Percentiles rank a stretch among this genome's conserved stretches.
These are phyloP conservation scores for Danio choprae DNA, from an alignment of 2,797 vertebrate genomes.

Conservation along the genomic window DNA sequence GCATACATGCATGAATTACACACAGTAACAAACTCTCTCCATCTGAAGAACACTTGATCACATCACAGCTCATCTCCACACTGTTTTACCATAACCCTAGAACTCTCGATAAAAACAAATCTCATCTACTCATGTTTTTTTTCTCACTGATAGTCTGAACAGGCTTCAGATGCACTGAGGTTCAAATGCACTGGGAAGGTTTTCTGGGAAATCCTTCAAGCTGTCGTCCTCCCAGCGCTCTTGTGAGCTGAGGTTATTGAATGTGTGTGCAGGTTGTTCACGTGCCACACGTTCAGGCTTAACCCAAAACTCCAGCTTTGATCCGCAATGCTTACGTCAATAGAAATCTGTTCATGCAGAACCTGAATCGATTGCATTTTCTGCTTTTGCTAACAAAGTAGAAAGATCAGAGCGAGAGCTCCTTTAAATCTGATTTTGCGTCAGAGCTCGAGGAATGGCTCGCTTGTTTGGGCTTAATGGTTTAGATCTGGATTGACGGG, in stretches of 20 bases:
- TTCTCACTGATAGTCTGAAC: neutral
- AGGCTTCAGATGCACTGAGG: neutral
- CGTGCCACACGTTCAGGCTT: slow-evolving; percentile 4
- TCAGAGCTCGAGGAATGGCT: slow-evolving; percentile 43
- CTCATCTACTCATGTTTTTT: neutral
- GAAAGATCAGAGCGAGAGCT: slow-evolving; percentile 7
- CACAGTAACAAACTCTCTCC: neutral
- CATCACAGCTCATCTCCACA: neutral
- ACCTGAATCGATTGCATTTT: slow-evolving; percentile 27
- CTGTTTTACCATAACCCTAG: neutral
- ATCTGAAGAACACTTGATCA: neutral
- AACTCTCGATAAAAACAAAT: neutral
- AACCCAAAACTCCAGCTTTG: slow-evolving; percentile 27
- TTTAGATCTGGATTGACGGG: slow-evolving; percentile 40
- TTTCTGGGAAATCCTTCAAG: slow-evolving; percentile 5
- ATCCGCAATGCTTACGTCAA: slow-evolving; percentile 35
- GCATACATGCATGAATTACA: no score
- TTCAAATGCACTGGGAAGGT: slow-evolving; percentile 10
- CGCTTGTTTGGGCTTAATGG: slow-evolving; percentile 50
- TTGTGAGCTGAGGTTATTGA: neutral
- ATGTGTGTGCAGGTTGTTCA: slow-evolving; percentile 21
- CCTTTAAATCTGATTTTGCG: slow-evolving; percentile 29
- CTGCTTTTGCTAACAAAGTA: slow-evolving; percentile 24
- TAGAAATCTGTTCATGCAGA: neutral
- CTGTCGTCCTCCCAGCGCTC: neutral